phyloP scores from a whole-genome alignment of 2,113 vertebrate genomes.

The Anhinga rufa region DNA sequence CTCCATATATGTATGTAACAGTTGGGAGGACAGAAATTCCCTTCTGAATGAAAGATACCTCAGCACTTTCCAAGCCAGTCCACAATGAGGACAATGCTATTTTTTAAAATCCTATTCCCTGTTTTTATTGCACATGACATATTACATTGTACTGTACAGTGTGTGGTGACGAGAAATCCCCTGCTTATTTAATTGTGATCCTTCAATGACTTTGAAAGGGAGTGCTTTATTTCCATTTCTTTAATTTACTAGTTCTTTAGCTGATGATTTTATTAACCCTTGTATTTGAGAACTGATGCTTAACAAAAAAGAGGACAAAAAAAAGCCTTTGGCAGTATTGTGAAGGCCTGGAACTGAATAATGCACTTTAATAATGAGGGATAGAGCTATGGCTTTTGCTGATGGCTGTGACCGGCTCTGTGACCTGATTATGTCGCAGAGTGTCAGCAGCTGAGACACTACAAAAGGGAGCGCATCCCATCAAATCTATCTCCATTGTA shows the following conservation, averaged over 20 bases:
- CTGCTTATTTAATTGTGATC: constrained; percentile 60
- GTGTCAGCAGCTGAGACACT: constrained; percentile 84
- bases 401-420: constrained; percentile 81
- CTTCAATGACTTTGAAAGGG: constrained; percentile 54
- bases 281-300: constrained; percentile 54
- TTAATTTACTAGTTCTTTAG: constrained; percentile 57
- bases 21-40: not conserved
- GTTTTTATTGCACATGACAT: constrained; percentile 1
- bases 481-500: constrained; percentile 80
- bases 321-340: constrained; percentile 68
- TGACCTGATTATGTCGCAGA: constrained; percentile 90
- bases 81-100: not conserved
- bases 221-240: constrained; percentile 43
- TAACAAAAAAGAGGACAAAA: constrained; percentile 7
- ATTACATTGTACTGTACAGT: constrained; percentile 5
- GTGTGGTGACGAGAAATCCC: not conserved
- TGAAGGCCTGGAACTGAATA: constrained; percentile 77
- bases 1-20: not conserved
- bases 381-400: constrained; percentile 79
- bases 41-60: not conserved
- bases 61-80: not conserved
- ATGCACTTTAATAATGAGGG: constrained; percentile 82
- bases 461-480: constrained; percentile 82
- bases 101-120: not conserved
- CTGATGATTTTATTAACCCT: constrained; percentile 62